Percentiles rank a stretch among this genome's conserved stretches.
phyloP scores from a whole-genome alignment of 2,797 vertebrate genomes.

The Myotis vivesi region DNA sequence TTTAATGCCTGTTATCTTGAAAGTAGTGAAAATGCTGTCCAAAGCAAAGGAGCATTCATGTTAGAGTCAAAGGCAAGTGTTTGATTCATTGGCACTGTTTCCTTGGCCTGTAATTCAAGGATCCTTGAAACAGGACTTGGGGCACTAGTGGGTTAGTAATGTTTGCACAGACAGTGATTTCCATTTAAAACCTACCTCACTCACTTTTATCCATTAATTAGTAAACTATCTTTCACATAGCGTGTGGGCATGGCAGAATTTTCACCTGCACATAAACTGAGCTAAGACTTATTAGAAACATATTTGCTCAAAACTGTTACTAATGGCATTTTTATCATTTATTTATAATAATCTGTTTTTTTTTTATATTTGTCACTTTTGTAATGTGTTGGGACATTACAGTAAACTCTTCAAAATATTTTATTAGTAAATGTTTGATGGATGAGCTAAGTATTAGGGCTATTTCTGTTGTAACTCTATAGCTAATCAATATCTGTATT shows the following conservation, averaged over 20 bases:
- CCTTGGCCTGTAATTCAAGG: background rate
- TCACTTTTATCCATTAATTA: background rate
- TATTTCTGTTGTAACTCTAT: background rate
- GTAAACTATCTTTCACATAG: background rate
- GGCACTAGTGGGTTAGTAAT: background rate
- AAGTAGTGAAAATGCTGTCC: background rate
- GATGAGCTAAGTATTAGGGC: background rate
- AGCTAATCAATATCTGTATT: background rate
- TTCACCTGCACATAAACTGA: no score
- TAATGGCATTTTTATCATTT: background rate
- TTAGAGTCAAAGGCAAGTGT: background rate
- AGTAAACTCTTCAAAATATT: background rate
- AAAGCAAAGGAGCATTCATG: background rate
- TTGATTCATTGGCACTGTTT: background rate
- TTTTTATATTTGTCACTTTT: background rate
- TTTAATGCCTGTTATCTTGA: background rate
- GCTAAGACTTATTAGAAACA: background rate
- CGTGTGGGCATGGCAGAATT: fast-evolving
- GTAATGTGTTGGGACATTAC: background rate
- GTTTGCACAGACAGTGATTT: background rate
- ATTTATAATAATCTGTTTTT: background rate
- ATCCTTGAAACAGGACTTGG: background rate
- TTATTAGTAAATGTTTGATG: background rate
- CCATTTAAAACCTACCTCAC: background rate
- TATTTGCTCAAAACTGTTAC: background rate